A percentile compares a stretch with the other conserved stretches of the same genome.
Evolutionary conservation across 2,797 vertebrate species (phyloP).

Genomic region (Allochrocebus solatus): DNA sequence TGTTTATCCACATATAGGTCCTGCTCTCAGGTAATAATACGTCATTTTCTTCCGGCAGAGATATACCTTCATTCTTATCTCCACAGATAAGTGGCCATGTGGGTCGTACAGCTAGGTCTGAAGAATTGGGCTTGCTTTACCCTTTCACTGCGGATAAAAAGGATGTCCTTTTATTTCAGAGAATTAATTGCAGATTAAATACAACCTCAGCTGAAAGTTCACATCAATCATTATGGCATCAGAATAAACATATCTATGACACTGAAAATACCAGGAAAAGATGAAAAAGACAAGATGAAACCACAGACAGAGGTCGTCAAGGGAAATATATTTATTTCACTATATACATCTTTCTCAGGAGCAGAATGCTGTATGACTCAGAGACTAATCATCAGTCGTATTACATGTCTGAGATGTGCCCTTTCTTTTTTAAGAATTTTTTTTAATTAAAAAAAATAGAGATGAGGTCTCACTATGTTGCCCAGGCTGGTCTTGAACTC

Average conservation of each 20-base stretch:
- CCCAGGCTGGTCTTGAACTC: neutral
- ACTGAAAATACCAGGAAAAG: constrained; percentile 35
- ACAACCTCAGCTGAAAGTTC: neutral
- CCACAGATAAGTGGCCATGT: neutral
- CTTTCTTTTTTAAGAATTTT: neutral
- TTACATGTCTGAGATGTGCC: constrained; percentile 11
- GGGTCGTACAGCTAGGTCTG: neutral
- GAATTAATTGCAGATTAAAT: constrained; percentile 25
- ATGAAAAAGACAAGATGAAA: neutral
- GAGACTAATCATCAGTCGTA: neutral
- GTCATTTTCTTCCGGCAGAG: neutral
- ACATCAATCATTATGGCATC: neutral
- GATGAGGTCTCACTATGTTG: neutral
- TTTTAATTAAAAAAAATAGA: neutral
- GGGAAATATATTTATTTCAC: neutral
- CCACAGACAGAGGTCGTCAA: neutral
- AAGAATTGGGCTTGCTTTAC: neutral
- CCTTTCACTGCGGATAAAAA: neutral
- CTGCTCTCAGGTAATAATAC: neutral
- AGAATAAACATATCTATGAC: constrained; percentile 28
- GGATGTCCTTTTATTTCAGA: neutral
- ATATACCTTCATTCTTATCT: neutral
- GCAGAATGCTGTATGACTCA: neutral
- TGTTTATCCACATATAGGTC: neutral
- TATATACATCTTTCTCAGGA: neutral